Evolutionary conservation across 1,140 invertebrate genomes (phyloP).

Genomic region (Aphis gossypii): DNA sequence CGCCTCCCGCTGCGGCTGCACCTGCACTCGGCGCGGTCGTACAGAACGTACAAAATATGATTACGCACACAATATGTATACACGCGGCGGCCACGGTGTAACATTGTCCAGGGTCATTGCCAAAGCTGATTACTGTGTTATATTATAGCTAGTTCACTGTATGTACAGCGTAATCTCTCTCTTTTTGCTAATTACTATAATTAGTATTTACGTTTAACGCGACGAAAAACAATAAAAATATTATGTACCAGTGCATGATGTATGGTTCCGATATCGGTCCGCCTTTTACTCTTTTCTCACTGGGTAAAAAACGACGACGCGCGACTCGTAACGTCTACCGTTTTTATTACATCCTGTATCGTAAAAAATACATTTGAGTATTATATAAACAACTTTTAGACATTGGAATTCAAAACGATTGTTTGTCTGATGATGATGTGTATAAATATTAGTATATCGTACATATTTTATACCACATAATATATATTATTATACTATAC

Average conservation of each 20-base stretch:
- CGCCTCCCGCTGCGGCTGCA: background rate
- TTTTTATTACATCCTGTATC: background rate
- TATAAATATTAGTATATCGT: background rate
- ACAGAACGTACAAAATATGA: background rate
- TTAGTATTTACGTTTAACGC: background rate
- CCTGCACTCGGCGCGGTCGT: background rate
- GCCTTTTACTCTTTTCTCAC: background rate
- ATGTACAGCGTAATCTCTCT: background rate
- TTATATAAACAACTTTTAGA: background rate
- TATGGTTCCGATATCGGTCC: background rate
- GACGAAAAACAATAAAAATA: background rate
- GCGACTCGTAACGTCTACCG: background rate
- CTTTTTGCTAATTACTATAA: background rate
- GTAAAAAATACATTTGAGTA: conserved; percentile 5
- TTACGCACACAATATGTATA: background rate
- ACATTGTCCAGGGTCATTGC: conserved; percentile 47
- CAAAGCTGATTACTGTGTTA: background rate
- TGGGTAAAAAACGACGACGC: background rate
- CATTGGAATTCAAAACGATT: background rate
- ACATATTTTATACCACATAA: background rate
- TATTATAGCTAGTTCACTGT: background rate
- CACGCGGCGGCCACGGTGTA: background rate
- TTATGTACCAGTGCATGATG: too few species aligned
- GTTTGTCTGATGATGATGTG: background rate
- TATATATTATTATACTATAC: background rate